Evolutionary conservation across 2,888 invertebrate genomes (phyloP).

Genomic region (Macaria notata): DNA sequence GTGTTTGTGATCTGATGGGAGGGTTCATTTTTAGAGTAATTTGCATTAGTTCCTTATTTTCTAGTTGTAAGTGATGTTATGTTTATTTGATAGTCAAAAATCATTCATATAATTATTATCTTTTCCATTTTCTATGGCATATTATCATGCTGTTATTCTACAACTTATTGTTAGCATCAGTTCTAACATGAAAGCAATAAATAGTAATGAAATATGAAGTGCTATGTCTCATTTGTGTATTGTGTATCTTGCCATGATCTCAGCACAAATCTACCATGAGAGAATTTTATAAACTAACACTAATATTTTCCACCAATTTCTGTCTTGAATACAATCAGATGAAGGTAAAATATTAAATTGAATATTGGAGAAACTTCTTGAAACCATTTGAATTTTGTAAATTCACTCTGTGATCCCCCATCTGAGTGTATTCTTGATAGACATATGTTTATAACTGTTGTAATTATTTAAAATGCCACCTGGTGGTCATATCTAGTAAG

Average conservation of each 20-base stretch:
- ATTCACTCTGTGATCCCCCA: no score
- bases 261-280: conserved; percentile 60
- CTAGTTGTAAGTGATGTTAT: conserved; percentile 64
- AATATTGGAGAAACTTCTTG: no score
- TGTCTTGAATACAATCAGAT: no score
- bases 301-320: neutral
- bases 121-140: conserved; percentile 41
- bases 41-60: conserved; percentile 79
- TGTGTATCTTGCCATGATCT: conserved; percentile 36
- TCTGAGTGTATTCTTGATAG: neutral
- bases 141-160: conserved; percentile 40
- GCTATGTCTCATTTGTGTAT: conserved; percentile 23
- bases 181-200: conserved; percentile 61
- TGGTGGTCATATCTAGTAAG: conserved; percentile 61
- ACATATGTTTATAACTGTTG: conserved; percentile 56
- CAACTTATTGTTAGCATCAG: conserved; percentile 75
- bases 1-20: conserved; percentile 80
- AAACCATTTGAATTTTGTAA: no score
- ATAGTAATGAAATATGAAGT: conserved; percentile 23
- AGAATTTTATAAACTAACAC: conserved; percentile 51
- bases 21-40: conserved; percentile 67
- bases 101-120: conserved; percentile 40
- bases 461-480: conserved; percentile 49
- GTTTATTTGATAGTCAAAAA: conserved; percentile 53
- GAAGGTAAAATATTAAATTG: no score